phyloP scores from a whole-genome alignment of 2,797 vertebrate genomes.

The Melanotaenia parkinsoni region DNA sequence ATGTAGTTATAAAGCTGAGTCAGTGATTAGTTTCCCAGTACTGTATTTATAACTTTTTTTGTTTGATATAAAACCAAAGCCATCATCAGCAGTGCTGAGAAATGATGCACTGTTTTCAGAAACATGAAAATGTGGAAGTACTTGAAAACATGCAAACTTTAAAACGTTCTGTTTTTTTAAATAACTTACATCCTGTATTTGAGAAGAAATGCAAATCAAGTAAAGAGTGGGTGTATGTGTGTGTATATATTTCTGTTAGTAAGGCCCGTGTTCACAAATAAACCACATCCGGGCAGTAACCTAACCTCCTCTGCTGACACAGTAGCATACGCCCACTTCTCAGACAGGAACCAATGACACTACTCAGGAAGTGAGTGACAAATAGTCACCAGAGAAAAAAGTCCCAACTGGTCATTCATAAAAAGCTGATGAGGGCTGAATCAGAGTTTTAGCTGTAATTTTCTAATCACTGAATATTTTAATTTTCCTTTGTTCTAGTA shows the following conservation, averaged over 20 bases:
- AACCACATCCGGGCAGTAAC: slow-evolving; percentile 35
- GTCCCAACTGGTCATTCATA: slow-evolving; percentile 68
- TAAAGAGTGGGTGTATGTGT: slow-evolving; percentile 15
- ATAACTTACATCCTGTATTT: background rate
- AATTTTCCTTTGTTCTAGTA: background rate
- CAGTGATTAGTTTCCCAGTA: background rate
- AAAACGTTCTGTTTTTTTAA: slow-evolving; percentile 9
- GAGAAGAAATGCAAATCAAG: slow-evolving; percentile 35
- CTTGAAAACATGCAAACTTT: slow-evolving; percentile 18
- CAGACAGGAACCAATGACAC: slow-evolving; percentile 68
- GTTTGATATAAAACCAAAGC: slow-evolving; percentile 10
- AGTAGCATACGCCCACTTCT: slow-evolving; percentile 29
- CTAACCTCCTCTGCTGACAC: slow-evolving; percentile 42
- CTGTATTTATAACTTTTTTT: background rate
- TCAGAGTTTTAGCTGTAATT: slow-evolving; percentile 36
- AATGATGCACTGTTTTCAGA: background rate
- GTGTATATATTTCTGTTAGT: background rate
- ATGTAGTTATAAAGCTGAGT: background rate
- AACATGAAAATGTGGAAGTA: slow-evolving; percentile 15
- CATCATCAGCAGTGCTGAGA: background rate
- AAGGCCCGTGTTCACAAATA: background rate
- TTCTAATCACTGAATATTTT: slow-evolving; percentile 1
- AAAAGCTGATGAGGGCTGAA: slow-evolving; percentile 42
- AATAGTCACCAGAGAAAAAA: slow-evolving; percentile 46
- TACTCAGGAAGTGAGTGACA: slow-evolving; percentile 62